Evolutionary conservation across 2,797 vertebrate species (phyloP).

Genomic region (Acrocephalus scirpaceus): DNA sequence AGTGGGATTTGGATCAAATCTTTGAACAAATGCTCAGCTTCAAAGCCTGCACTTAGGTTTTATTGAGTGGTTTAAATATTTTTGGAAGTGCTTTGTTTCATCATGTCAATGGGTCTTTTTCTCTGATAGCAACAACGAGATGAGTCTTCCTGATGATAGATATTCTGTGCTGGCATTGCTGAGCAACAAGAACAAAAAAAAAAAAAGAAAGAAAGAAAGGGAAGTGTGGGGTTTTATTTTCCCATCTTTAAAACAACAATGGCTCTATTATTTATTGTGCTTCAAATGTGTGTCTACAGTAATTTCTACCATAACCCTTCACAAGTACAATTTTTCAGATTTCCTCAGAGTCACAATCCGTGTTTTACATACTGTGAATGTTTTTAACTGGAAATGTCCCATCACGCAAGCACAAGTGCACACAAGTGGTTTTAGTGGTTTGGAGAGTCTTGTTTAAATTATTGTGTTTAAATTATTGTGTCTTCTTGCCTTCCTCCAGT

Average conservation of each 20-base stretch:
- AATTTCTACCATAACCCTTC: background rate
- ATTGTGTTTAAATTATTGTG: background rate
- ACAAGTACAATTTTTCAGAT: background rate
- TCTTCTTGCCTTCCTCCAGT: background rate
- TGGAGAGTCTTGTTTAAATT: background rate
- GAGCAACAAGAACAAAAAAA: background rate
- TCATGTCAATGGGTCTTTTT: background rate
- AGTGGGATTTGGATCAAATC: background rate
- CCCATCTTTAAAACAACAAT: background rate
- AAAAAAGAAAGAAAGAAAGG: background rate
- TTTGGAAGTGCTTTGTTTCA: slow-evolving; percentile 30
- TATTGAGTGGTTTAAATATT: slow-evolving; percentile 37
- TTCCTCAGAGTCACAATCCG: background rate
- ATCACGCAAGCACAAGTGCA: background rate
- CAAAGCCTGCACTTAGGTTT: background rate
- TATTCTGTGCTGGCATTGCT: background rate
- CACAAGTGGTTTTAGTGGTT: background rate
- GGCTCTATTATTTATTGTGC: background rate
- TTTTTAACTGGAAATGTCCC: background rate
- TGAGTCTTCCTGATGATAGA: background rate
- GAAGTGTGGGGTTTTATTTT: background rate
- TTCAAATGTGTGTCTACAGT: background rate
- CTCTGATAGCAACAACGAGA: background rate
- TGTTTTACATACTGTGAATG: background rate
- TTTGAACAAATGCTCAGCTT: slow-evolving; percentile 19